phyloP scores from a whole-genome alignment of 1,140 invertebrate genomes.

The Diachasma alloeum region DNA sequence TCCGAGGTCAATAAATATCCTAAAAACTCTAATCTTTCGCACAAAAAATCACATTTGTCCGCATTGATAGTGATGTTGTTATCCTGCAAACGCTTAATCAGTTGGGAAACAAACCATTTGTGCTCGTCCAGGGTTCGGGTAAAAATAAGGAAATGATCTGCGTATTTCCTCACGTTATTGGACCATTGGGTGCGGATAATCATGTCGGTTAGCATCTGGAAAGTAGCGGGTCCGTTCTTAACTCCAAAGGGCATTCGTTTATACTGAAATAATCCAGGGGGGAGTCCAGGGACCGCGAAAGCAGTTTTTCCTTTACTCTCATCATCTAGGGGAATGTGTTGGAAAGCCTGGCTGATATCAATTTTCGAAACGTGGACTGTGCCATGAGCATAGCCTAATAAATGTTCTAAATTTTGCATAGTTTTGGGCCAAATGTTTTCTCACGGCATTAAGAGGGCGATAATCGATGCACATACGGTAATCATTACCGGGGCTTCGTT shows the following conservation, averaged over 20 bases:
- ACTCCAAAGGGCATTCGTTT: too few species aligned
- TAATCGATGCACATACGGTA: too few species aligned
- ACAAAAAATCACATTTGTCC: neutral
- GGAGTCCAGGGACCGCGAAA: neutral
- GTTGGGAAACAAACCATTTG: neutral
- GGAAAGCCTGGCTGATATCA: too few species aligned
- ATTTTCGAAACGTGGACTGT: conserved; percentile 17
- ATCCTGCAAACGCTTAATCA: too few species aligned
- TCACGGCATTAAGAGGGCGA: conserved; percentile 14
- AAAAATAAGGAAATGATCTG: neutral
- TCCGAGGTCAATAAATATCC: neutral
- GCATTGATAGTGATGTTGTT: neutral
- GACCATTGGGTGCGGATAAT: neutral
- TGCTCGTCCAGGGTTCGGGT: conserved; percentile 5
- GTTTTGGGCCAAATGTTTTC: neutral
- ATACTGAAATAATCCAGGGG: too few species aligned
- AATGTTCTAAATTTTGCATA: conserved; percentile 14
- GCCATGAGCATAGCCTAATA: neutral
- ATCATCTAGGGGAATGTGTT: too few species aligned
- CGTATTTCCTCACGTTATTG: neutral
- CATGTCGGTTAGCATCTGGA: neutral
- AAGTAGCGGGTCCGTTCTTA: too few species aligned
- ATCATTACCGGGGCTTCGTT: neutral
- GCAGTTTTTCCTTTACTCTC: conserved; percentile 11
- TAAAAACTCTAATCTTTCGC: neutral